Base-by-base conservation (phyloP, 2,888 invertebrate genomes). In the Leptothorax acervorum region DNA sequence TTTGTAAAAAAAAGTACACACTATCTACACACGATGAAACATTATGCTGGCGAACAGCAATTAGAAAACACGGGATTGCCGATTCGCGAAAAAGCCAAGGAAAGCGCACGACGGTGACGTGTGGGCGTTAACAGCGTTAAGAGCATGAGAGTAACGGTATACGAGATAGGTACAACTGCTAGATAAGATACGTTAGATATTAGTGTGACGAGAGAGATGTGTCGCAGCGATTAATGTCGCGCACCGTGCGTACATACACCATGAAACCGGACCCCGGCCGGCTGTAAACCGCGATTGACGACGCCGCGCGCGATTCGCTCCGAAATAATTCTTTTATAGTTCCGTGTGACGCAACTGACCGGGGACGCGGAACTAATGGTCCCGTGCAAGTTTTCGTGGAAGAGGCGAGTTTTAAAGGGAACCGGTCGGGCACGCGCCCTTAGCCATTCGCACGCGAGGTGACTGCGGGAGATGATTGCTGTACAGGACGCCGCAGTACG, bases 351-450 rank as follows among this genome's bases (percentile, higher is more conserved):
- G 82, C 28, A 78, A 83, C 60, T 28, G 45, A 68, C 79, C 55
- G 39, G 28, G 48, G 78, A 78, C 48, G 65, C 82, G 66, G 78
- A 48, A 78, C 82, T 78, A 78, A 74, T 78, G 78, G 28, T 70
- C 55, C 42, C 28, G n/a, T 9, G 35, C 18, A 66, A 60, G 45
- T 39, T 83, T 78, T 83, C 63, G 63, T 76, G 60, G 51, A 78
- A 76, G 82, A 66, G 57, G 11, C 82, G 65, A 83, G 51, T 66
- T 23, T 55, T 68, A 48, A 79, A 82, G 57, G 66, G 57, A 75
- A 76, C 82, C 82, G 66, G 78, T 66, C 78, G 51, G 78, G 60
- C 82, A 76, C 78, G 63, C 66, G 65, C 53, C 66, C 76, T 73
- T 73, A 53, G 42, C 35, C 53, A 48, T 28, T 57, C 76, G 42